phyloP scores from a whole-genome alignment of 1,140 invertebrate genomes.

The Drosophila varians region DNA sequence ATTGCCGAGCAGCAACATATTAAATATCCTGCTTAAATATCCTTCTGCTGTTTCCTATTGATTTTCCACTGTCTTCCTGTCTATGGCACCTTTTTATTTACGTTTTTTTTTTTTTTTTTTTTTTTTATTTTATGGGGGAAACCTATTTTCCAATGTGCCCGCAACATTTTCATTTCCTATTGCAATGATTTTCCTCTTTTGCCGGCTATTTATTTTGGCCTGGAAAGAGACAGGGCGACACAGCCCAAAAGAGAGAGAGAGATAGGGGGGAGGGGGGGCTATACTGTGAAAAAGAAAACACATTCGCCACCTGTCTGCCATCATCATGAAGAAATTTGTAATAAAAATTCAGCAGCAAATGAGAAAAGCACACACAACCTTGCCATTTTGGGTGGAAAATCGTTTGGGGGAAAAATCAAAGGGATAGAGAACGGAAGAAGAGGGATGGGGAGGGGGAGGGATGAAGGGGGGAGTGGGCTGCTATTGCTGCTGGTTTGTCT shows the following conservation, averaged over 20 bases:
- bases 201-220: slow-evolving; percentile 73
- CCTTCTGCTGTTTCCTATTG: slow-evolving; percentile 65
- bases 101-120: slow-evolving; percentile 11
- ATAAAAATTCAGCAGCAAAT: slow-evolving; percentile 81
- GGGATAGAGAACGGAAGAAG: background rate
- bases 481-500: background rate
- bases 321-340: slow-evolving; percentile 80
- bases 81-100: slow-evolving; percentile 11
- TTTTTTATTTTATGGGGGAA: background rate
- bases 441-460: background rate
- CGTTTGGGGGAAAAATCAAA: background rate
- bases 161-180: slow-evolving; percentile 79
- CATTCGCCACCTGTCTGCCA: slow-evolving; percentile 45
- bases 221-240: background rate
- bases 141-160: slow-evolving; percentile 19
- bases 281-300: slow-evolving; percentile 22
- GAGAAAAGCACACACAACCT: slow-evolving; percentile 66
- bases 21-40: slow-evolving; percentile 82
- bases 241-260: background rate
- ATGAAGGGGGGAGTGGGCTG: too few relatives aligned
- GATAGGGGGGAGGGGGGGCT: too few relatives aligned
- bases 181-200: slow-evolving; percentile 73
- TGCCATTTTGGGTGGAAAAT: background rate
- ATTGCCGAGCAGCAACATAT: slow-evolving; percentile 44
- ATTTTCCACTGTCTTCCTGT: slow-evolving; percentile 46